A percentile compares a stretch with the other conserved stretches of the same genome.
Evolutionary conservation across 2,113 vertebrate species (phyloP).

Genomic region (Phyllostomus discolor): DNA sequence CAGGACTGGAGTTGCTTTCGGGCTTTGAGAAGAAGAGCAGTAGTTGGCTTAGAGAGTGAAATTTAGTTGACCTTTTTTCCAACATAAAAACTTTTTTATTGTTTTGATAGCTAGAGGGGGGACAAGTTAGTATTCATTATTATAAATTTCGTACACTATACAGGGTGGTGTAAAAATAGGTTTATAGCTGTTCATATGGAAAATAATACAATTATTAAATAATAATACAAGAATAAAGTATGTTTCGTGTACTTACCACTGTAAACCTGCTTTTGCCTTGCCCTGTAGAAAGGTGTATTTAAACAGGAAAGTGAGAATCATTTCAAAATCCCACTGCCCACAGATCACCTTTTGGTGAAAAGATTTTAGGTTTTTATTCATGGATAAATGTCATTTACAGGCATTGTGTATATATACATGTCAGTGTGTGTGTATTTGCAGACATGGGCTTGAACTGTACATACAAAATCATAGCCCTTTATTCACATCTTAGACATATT

Average conservation of each 20-base stretch:
- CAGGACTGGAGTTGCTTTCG: background rate
- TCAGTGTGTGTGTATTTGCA: background rate
- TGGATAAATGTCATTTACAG: background rate
- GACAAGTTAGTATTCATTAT: background rate
- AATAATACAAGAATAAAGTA: too few species aligned
- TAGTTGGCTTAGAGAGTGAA: background rate
- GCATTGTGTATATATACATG: background rate
- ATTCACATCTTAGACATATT: conserved; percentile 2
- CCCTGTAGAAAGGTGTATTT: background rate
- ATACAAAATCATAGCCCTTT: background rate
- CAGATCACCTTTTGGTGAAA: conserved; percentile 4
- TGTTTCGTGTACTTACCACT: too few species aligned
- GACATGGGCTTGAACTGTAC: background rate
- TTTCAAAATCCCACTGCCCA: background rate
- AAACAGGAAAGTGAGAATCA: background rate
- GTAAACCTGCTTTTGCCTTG: too few species aligned
- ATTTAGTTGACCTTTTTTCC: background rate
- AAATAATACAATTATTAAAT: too few species aligned
- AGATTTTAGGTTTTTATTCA: conserved; percentile 11
- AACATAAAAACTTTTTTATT: background rate
- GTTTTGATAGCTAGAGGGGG: background rate
- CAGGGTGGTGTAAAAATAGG: too few species aligned
- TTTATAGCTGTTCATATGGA: too few species aligned
- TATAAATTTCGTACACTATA: background rate
- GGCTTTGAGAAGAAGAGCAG: background rate